Evolutionary conservation across 2,888 invertebrate genomes (phyloP), one percentile per base, ranked within the genome.

Genomic region (Drosophila formosana): DNA sequence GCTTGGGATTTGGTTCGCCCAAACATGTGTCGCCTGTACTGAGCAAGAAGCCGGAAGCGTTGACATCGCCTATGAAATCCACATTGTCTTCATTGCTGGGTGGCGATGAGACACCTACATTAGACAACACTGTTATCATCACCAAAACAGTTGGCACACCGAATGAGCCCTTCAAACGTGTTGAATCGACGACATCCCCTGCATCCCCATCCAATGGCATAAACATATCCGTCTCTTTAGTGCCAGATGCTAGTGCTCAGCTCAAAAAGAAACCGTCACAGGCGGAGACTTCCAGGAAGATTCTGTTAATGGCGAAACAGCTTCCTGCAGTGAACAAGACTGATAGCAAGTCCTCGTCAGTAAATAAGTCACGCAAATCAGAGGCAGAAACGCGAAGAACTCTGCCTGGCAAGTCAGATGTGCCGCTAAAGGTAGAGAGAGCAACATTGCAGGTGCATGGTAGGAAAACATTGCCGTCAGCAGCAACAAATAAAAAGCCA

Each of bases 161-260:
- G 5, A 34, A 13, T 8, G 55, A 72, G 18, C 45, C 64, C 2
- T 61, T 53, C 1, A 61, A 65, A 9, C 50, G 43, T 23, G 13
- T 34, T 25, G 64, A 72, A 28, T 13, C 51, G 4, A 39, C 51
- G 3, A 39, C 37, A 47, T 11, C 37, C 5, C 26, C 46, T 9
- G 8, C 46, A 6, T 7, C 65, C n/a, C 1, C 49, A 4, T 9
- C 30, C 0, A 55, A 18, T 56, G 74, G 68, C 4, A 78, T 75
- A 5, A 75, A 75, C 45, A 75, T 75, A 1, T 75, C 75, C 3
- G 78, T 75, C 6, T 75, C 74, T n/a, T 9, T 68, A 47, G 25
- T 72, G 18, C 8, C 73, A 4, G 73, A 72, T 4, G 13, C 6
- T 3, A 52, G 18, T 5, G 45, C 25, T 1, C 28, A n/a, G n/a